A percentile compares a stretch with the other conserved stretches of the same genome.
phyloP scores from a whole-genome alignment of 2,888 invertebrate genomes.

The Drosophila maculinotata region DNA sequence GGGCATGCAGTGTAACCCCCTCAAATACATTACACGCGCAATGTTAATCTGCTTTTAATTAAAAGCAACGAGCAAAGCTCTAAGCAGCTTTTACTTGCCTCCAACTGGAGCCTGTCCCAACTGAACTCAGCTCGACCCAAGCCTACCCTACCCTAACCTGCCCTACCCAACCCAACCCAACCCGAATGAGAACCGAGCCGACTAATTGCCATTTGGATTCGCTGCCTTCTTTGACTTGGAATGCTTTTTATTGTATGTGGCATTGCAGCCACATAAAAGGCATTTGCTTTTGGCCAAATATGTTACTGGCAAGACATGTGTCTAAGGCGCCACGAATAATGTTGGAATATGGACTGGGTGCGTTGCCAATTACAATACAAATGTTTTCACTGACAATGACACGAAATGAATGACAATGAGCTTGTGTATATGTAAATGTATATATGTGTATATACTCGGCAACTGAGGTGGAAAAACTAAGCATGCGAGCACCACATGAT shows the following conservation, averaged over 20 bases:
- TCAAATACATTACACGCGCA: slow-evolving; percentile 66
- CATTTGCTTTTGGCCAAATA: slow-evolving; percentile 51
- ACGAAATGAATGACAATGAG: slow-evolving; percentile 43
- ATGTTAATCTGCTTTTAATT: slow-evolving; percentile 79
- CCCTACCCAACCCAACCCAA: not conserved
- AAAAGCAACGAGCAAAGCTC: slow-evolving; percentile 61
- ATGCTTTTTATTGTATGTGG: slow-evolving; percentile 39
- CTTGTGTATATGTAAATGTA: not conserved
- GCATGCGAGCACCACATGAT: slow-evolving; percentile 9
- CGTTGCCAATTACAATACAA: slow-evolving; percentile 53
- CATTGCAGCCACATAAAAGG: slow-evolving; percentile 36
- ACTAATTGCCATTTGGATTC: slow-evolving; percentile 65
- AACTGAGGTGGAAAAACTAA: slow-evolving; percentile 13
- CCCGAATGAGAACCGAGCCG: slow-evolving; percentile 17
- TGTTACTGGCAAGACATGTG: slow-evolving; percentile 42
- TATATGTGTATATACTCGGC: not conserved
- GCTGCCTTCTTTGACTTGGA: slow-evolving; percentile 29
- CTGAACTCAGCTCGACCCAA: slow-evolving; percentile 3
- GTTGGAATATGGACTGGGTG: slow-evolving; percentile 1
- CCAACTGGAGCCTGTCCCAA: slow-evolving; percentile 9
- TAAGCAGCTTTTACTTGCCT: slow-evolving; percentile 62
- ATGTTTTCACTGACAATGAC: slow-evolving; percentile 46
- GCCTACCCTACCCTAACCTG: no score
- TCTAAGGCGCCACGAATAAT: slow-evolving; percentile 10
- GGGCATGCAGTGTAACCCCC: not conserved